A percentile compares a stretch with the other conserved stretches of the same genome.
These are phyloP conservation scores for Lysandra bellargus DNA, from an alignment of 2,888 invertebrate genomes.

Conservation along the genomic window DNA sequence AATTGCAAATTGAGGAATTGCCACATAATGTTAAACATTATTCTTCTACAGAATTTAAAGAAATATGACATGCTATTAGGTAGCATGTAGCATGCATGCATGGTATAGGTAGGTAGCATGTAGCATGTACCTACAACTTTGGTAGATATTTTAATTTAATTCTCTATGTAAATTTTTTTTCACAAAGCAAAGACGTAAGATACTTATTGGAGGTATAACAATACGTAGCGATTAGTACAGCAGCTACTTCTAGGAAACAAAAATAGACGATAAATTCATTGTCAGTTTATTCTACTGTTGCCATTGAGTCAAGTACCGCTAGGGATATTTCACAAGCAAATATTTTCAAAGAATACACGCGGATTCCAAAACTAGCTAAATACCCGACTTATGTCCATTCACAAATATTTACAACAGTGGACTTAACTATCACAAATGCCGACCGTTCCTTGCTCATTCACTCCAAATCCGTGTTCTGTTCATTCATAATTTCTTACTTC, in stretches of 20 bases:
- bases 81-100: too few species aligned
- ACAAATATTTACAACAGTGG: slow-evolving; percentile 70
- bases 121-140: too few species aligned
- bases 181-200: too few species aligned
- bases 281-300: neutral
- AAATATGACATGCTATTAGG: too few species aligned
- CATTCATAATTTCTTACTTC: slow-evolving; percentile 28
- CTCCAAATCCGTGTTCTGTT: slow-evolving; percentile 19
- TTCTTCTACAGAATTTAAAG: neutral
- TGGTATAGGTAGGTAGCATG: too few species aligned
- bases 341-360: slow-evolving; percentile 27
- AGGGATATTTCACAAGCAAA: slow-evolving; percentile 18
- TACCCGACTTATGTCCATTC: slow-evolving; percentile 52
- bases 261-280: neutral
- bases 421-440: slow-evolving; percentile 45
- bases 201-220: too few species aligned
- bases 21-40: neutral
- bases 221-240: neutral
- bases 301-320: slow-evolving; percentile 27
- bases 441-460: slow-evolving; percentile 27
- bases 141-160: too few species aligned
- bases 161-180: too few species aligned
- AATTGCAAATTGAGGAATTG: neutral
- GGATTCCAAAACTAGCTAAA: slow-evolving; percentile 36
- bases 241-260: slow-evolving; percentile 11